These are phyloP conservation scores for Drosophila sulfurigaster DNA, from an alignment of 1,140 invertebrate genomes.

Conservation along the genomic window DNA sequence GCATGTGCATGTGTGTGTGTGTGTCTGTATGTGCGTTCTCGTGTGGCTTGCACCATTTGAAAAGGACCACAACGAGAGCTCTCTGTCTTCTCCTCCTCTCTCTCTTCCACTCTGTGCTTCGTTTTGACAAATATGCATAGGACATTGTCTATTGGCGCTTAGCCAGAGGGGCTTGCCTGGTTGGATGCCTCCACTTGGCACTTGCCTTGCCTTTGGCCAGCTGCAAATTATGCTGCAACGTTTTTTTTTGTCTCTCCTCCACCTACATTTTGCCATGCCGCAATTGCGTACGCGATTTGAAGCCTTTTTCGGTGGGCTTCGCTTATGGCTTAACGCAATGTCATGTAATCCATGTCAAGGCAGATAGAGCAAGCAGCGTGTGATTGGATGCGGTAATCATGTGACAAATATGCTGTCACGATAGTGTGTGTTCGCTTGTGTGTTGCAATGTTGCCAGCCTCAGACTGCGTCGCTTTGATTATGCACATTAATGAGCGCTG, in stretches of 20 bases:
- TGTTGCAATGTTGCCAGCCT: constrained; percentile 28
- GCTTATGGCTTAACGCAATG: constrained; percentile 42
- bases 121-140: constrained; percentile 76
- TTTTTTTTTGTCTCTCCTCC: background rate
- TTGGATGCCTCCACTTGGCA: constrained; percentile 48
- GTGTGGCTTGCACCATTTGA: constrained; percentile 27
- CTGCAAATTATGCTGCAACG: constrained; percentile 47
- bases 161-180: constrained; percentile 36
- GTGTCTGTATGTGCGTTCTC: background rate
- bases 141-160: constrained; percentile 79
- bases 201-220: constrained; percentile 54
- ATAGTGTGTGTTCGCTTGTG: background rate
- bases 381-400: constrained; percentile 79
- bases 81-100: constrained; percentile 6
- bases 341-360: constrained; percentile 60
- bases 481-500: constrained; percentile 74
- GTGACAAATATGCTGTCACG: constrained; percentile 70
- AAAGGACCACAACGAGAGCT: constrained; percentile 51
- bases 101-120: constrained; percentile 23
- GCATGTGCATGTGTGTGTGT: constrained; percentile 13
- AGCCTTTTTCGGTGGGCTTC: constrained; percentile 1
- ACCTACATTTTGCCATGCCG: background rate
- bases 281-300: constrained; percentile 58
- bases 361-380: constrained; percentile 26
- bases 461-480: constrained; percentile 66